A percentile compares a stretch with the other conserved stretches of the same genome.
Conservation (phyloP, 1,140 invertebrate species). For the Physella acuta region DNA sequence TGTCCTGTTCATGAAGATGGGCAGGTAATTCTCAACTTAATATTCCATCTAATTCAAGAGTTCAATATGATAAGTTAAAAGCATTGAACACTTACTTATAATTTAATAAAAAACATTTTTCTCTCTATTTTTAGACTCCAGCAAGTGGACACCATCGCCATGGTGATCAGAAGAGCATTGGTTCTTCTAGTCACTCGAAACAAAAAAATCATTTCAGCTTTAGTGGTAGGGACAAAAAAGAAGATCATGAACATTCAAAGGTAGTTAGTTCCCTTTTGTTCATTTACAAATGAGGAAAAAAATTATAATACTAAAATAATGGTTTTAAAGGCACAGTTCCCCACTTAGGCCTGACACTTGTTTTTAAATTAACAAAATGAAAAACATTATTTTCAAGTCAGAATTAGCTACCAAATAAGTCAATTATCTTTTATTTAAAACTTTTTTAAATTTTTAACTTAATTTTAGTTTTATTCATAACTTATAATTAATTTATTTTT, state of each 20-base stretch:
- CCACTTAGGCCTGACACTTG: no score
- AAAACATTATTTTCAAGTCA: no score
- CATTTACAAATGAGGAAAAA: no score
- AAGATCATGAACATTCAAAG: neutral
- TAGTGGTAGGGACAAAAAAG: neutral
- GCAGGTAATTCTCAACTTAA: constrained; percentile 1
- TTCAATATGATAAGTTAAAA: neutral
- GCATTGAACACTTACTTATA: neutral
- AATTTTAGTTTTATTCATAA: no score
- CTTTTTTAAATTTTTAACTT: no score
- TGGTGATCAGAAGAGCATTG: constrained; percentile 1
- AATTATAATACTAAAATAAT: no score
- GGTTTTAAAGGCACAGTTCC: no score
- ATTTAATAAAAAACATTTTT: neutral
- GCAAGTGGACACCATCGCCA: neutral
- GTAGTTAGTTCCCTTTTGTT: no score
- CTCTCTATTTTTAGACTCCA: neutral
- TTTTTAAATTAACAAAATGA: no score
- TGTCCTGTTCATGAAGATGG: constrained; percentile 65
- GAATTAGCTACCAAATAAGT: no score
- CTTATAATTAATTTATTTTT: no score
- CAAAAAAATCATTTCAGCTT: neutral
- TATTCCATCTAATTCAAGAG: neutral
- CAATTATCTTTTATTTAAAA: no score
- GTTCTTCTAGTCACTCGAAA: constrained; percentile 1